Evolutionary conservation across 2,888 invertebrate genomes (phyloP), one percentile per base, ranked within the genome.

Genomic region (Teleiodes luculella): DNA sequence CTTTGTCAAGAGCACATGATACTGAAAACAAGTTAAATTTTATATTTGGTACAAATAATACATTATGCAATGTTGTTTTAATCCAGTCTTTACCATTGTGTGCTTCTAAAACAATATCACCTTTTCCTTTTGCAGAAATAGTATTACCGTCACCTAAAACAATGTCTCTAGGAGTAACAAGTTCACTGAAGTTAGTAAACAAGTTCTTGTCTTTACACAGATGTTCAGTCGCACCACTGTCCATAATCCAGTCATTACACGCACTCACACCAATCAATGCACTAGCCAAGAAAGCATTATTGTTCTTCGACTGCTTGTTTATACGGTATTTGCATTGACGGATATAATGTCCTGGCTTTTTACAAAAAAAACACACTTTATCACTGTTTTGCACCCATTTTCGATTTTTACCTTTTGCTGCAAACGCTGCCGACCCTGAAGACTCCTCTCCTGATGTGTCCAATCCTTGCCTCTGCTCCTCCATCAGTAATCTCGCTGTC

Each of bases 11-110:
- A 7, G 35, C 49, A 35, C 28, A 20, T 6, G 54, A 28, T 8
- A 49, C 20, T 11, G 54, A 54, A 28, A 54, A 54, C 14, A 54
- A 24, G 36, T 54, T 54, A 2, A 49, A 18, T 24, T 54, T 49
- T 1, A 54, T 24, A 5, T 54, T 41, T 11, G 54, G 54, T 6
- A 49, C 50, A 36, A 50, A 45, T 0, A 54, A 35, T 1, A 50
- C 49, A 20, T 50, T 43, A 28, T 20, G 49, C 10, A 50, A 10
- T 20, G 36, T 49, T 1, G 50, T 28, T 16, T 50, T 33, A 28
- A 51, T 31, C 13, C 36, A 45, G 3, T 31, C 28, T 3, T 51
- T 10, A 11, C 50, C 54, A 41, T 58, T 37, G 7, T 13, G 24
- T 13, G 39, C 50, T 28, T 37, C 28, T 8, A 37, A 11, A 11